phyloP scores from a whole-genome alignment of 2,888 invertebrate species.

The Pollenia angustigena region DNA sequence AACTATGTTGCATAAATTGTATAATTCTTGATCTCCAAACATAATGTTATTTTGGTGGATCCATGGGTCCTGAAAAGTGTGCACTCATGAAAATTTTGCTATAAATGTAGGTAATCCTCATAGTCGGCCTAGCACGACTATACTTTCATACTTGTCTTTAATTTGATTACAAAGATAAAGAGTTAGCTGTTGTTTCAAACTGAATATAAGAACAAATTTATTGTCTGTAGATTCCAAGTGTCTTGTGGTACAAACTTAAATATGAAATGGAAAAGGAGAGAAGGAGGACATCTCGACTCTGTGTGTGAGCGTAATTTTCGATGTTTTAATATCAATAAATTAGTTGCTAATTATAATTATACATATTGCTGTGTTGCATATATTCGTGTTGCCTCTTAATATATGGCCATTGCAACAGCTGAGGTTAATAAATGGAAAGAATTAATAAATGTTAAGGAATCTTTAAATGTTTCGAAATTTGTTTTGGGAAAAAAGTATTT shows the following conservation, averaged over 20 bases:
- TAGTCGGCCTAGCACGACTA: too few species aligned
- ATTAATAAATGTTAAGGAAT: not conserved
- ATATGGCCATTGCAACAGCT: conserved; percentile 39
- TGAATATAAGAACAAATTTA: not conserved
- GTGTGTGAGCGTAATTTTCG: conserved; percentile 5
- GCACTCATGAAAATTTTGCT: too few species aligned
- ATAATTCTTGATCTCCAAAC: too few species aligned
- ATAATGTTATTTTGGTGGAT: too few species aligned
- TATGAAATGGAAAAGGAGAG: not conserved
- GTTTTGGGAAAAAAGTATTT: not conserved
- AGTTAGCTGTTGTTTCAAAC: conserved; percentile 24
- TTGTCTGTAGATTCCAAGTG: not conserved
- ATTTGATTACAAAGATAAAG: conserved; percentile 26
- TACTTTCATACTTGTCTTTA: not conserved
- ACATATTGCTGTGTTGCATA: conserved; percentile 2
- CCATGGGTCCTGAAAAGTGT: too few species aligned
- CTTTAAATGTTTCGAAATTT: not conserved
- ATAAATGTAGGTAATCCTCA: too few species aligned
- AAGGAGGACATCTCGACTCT: not conserved
- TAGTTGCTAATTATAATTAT: conserved; percentile 57
- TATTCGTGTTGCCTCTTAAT: conserved; percentile 22
- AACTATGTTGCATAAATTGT: too few species aligned
- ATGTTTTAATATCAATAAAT: conserved; percentile 53
- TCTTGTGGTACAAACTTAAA: not conserved
- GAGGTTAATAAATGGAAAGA: conserved; percentile 7